Evolutionary conservation across 2,113 vertebrate genomes (phyloP).

Genomic region (Bostrychus sinensis): DNA sequence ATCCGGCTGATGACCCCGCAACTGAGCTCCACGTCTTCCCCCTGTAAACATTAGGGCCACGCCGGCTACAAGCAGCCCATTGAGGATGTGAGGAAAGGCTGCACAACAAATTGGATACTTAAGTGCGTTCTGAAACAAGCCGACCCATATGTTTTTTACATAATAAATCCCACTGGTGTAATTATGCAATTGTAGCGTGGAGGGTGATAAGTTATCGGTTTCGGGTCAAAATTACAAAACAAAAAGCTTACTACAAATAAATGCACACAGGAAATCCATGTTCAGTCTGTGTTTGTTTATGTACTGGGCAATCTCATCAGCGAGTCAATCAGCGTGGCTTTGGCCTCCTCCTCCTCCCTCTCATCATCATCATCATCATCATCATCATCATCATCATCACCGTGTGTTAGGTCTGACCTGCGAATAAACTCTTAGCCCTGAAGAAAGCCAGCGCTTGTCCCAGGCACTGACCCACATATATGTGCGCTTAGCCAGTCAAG

Average conservation of each 20-base stretch:
- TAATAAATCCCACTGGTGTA: slow-evolving; percentile 27
- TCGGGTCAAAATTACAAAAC: too few relatives aligned
- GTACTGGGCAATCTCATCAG: slow-evolving; percentile 62
- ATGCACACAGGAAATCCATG: slow-evolving; percentile 54
- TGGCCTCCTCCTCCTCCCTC: slow-evolving; percentile 39
- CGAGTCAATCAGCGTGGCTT: slow-evolving; percentile 35
- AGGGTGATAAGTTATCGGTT: slow-evolving; percentile 21
- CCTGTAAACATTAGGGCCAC: slow-evolving; percentile 46
- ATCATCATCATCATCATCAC: slow-evolving; percentile 40
- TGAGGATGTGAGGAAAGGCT: slow-evolving; percentile 44
- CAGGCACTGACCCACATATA: slow-evolving; percentile 40
- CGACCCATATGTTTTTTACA: slow-evolving; percentile 24
- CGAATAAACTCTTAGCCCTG: slow-evolving; percentile 50
- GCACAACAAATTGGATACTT: slow-evolving; percentile 18
- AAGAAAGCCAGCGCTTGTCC: slow-evolving; percentile 72
- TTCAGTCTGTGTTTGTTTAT: slow-evolving; percentile 69
- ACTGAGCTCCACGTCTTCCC: slow-evolving; percentile 55
- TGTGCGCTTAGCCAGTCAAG: slow-evolving; percentile 60
- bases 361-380: slow-evolving; percentile 34
- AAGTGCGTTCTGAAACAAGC: slow-evolving; percentile 7
- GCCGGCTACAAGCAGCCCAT: slow-evolving; percentile 57
- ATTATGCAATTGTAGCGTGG: slow-evolving; percentile 12
- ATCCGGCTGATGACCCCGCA: slow-evolving; percentile 71
- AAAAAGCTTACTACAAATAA: too few relatives aligned
- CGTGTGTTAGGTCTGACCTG: slow-evolving; percentile 60